Conservation (phyloP, 2,888 invertebrate genomes). For the Hedychridium roseum region DNA sequence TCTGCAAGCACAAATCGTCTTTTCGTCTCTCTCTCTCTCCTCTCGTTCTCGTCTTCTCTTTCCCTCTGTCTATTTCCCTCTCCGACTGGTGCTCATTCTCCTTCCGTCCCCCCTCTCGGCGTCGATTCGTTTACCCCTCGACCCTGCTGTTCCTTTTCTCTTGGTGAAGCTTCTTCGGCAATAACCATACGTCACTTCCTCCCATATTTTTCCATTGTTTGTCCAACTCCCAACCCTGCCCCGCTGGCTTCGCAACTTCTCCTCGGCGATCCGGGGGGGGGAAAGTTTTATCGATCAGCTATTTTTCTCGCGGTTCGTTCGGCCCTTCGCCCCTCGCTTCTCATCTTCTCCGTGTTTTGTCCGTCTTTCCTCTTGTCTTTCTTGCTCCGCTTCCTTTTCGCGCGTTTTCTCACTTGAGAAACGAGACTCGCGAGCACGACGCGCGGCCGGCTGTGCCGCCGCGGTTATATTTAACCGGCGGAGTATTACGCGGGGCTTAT, state of each 20-base stretch:
- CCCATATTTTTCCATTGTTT: too few relatives aligned
- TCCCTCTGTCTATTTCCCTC: not conserved
- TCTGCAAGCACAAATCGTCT: slow-evolving; percentile 27
- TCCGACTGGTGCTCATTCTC: not conserved
- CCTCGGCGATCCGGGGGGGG: too few relatives aligned
- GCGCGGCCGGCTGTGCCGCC: slow-evolving; percentile 37
- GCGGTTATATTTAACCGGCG: slow-evolving; percentile 53
- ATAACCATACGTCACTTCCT: too few relatives aligned
- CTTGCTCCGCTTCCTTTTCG: slow-evolving; percentile 18
- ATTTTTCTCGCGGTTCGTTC: too few relatives aligned
- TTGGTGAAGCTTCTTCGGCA: not conserved
- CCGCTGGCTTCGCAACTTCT: too few relatives aligned
- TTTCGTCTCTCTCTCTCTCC: not conserved
- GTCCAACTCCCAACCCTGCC: too few relatives aligned
- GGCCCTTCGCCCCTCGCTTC: too few relatives aligned
- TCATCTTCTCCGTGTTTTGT: slow-evolving; percentile 1
- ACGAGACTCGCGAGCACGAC: not conserved
- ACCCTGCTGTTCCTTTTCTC: too few relatives aligned
- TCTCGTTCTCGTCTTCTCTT: not conserved
- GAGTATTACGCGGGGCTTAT: slow-evolving; percentile 59
- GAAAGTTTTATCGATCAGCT: too few relatives aligned
- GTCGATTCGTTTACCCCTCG: too few relatives aligned
- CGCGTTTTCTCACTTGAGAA: not conserved
- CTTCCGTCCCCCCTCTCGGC: not conserved
- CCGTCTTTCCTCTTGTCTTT: slow-evolving; percentile 5